These are phyloP conservation scores for Formica selysi DNA, from an alignment of 1,140 invertebrate species.

Conservation along the genomic window DNA sequence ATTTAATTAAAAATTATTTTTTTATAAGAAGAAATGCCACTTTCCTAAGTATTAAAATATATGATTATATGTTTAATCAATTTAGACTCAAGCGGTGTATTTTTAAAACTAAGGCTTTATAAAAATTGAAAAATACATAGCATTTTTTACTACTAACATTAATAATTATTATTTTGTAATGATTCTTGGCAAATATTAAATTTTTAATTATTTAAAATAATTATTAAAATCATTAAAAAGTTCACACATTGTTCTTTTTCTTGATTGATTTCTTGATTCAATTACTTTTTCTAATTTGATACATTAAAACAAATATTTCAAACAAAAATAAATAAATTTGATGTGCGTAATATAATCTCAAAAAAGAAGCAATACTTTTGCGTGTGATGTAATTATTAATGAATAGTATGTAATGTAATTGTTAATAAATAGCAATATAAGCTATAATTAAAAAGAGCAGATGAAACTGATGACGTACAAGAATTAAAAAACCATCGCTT, in stretches of 20 bases:
- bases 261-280: background rate
- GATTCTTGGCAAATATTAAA: background rate
- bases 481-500: background rate
- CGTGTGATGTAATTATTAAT: background rate
- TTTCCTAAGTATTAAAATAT: too few species aligned
- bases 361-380: too few species aligned
- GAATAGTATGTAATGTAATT: background rate
- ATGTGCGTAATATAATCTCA: background rate
- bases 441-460: background rate
- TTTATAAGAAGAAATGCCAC: too few species aligned
- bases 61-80: too few species aligned
- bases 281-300: background rate
- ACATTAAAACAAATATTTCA: background rate
- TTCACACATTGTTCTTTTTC: background rate
- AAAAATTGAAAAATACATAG: background rate
- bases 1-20: too few species aligned
- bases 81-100: too few species aligned
- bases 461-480: background rate
- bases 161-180: constrained; percentile 4
- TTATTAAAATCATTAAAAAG: background rate
- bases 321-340: background rate
- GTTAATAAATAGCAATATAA: background rate
- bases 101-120: background rate
- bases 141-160: background rate
- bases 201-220: constrained; percentile 3